Evolutionary conservation across 2,797 vertebrate species (phyloP).

Genomic region (Melopsittacus undulatus): DNA sequence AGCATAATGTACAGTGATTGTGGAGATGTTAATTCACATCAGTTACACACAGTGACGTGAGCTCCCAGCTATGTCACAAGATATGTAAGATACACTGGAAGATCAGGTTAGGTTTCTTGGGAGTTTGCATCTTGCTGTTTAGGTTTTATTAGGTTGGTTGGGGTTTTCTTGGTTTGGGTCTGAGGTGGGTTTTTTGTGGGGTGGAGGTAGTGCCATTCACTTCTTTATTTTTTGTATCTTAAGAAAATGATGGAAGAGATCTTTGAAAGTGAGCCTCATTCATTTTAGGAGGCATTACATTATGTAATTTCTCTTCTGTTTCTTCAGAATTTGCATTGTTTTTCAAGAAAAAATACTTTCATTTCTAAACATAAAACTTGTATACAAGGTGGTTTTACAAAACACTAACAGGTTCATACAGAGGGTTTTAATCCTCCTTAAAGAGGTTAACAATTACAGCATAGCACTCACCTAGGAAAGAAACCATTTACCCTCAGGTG

Average conservation of each 20-base stretch:
- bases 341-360: background rate
- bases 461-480: background rate
- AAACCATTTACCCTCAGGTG: background rate
- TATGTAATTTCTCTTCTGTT: background rate
- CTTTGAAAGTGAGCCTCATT: background rate
- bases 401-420: fast-evolving
- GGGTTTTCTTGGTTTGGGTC: background rate
- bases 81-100: background rate
- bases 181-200: background rate
- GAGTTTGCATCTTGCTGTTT: background rate
- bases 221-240: background rate
- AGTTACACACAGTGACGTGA: background rate
- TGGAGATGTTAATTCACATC: background rate
- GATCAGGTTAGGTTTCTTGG: background rate
- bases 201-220: background rate
- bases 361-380: background rate
- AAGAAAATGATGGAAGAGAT: background rate
- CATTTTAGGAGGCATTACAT: background rate
- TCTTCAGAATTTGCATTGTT: background rate
- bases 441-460: background rate
- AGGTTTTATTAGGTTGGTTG: background rate
- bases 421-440: background rate
- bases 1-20: background rate
- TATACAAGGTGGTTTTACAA: background rate
- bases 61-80: background rate